Percentiles rank a stretch among this genome's conserved stretches.
phyloP scores from a whole-genome alignment of 2,113 vertebrate species.

The Capreolus pygargus region DNA sequence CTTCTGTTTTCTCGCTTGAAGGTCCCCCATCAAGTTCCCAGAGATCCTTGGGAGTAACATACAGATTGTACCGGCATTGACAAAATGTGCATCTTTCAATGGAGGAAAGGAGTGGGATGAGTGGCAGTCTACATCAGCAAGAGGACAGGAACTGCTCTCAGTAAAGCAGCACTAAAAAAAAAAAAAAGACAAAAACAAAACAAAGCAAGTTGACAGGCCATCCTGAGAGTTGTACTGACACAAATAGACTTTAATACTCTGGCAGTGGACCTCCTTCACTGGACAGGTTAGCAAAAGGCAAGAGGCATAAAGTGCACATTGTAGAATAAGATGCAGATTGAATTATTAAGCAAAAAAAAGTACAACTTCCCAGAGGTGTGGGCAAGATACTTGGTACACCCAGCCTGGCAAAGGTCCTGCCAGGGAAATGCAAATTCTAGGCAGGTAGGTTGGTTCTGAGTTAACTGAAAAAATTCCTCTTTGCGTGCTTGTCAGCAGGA shows the following conservation, averaged over 20 bases:
- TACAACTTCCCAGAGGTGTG: background rate
- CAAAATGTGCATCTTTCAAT: background rate
- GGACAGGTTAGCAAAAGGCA: slow-evolving; percentile 33
- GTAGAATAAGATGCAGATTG: background rate
- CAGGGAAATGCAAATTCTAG: background rate
- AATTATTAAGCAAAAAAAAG: background rate
- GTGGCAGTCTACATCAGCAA: background rate
- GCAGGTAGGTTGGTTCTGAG: background rate
- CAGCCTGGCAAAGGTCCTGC: background rate
- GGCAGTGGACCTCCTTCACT: background rate
- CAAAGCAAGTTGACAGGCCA: background rate
- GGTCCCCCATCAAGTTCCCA: background rate
- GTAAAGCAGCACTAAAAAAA: background rate
- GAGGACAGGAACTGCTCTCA: background rate
- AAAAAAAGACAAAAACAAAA: background rate
- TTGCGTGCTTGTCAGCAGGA: background rate
- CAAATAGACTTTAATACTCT: background rate
- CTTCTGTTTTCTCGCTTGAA: background rate
- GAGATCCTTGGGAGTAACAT: background rate
- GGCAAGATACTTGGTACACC: background rate
- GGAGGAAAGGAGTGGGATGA: background rate
- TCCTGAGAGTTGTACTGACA: background rate
- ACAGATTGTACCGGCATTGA: slow-evolving; percentile 14
- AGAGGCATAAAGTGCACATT: slow-evolving; percentile 38
- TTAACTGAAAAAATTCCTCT: background rate